Base-by-base conservation (phyloP, 2,113 vertebrate species). In the Cebus imitator region DNA sequence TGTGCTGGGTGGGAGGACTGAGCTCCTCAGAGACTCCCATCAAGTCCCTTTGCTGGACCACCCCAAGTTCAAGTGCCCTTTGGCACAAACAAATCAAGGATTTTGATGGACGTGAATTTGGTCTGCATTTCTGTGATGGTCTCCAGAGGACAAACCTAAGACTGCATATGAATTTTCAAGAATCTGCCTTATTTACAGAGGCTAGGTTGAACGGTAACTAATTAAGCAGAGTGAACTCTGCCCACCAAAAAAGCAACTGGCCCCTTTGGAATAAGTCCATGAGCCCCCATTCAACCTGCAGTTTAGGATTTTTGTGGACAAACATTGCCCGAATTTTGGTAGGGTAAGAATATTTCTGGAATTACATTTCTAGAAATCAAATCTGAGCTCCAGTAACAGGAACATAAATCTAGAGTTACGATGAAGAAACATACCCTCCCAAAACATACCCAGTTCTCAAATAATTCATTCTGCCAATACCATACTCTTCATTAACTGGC, bases 1-100 rank as follows among this genome's bases (percentile, higher is more conserved):
- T 1, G 0, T 16, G n/a, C 35, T n/a, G 64, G 4, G 11, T 11
- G 14, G 81, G 35, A 3, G 30, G 30, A 18, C 25, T 0, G 21
- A 55, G 18, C 10, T 52, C 82, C 76, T 5, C 52, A 4, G 27
- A 27, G 21, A 17, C 23, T 11, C 21, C 27, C 9, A 0, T 32
- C 48, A 32, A n/a, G 27, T 58, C 55, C 43, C 58, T 78, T 8
- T 10, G 40, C 45, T 16, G 20, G 79, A 23, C 61, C 5, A 64
- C 8, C 23, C 43, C 58, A 37, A n/a, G n/a, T 50, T 30, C 27
- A 18, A 90, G 68, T 1, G 32, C 68, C 50, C 23, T 21, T 13
- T 75, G 45, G 61, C 40, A 89, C 82, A 57, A 75, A 48, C 1
- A 9, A 72, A 10, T 8, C 27, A 32, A 5, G 0, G 0, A 27